Evolutionary conservation across 2,888 invertebrate species (phyloP), one percentile per base, ranked within the genome.

Genomic region (Meandrusa payeni): DNA sequence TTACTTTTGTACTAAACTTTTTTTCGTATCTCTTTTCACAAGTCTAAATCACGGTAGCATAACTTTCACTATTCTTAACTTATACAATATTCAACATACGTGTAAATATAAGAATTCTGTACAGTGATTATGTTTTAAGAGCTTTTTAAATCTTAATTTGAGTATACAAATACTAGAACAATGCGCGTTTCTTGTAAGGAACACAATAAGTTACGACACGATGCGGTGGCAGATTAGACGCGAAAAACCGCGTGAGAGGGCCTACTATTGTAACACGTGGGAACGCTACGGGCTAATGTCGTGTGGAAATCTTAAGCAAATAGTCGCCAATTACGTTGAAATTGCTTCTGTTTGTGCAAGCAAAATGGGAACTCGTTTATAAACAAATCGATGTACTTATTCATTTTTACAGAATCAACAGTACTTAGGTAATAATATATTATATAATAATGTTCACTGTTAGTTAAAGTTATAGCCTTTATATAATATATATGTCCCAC

Each of bases 161-260:
- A 22, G 9, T 28, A 15, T 28, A 36, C 12, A 28, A 41, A 26
- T 50, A 59, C 54, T 51, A 43, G 51, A 75, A 75, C 78, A 74
- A 76, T 74, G 59, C 56, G 46, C 17, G 39, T 59, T 65, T 60
- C 62, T 59, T 59, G 55, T 55, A 48, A 41, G 50, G 49, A 49
- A 59, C 51, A 74, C 80, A 78, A 75, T 75, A 62, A 61, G 69
- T 85, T 83, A 81, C 80, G 76, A 81, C 74, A 85, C 63, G 19
- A 27, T 45, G 47, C 52, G 48, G 60, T 66, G 69, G 69, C 66
- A 73, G 75, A 80, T 81, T 80, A 75, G 69, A 59, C 64, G 68
- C 61, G 69, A 77, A 82, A 83, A 80, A 76, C 68, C 57, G 59
- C 50, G 48, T 55, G 44, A 44, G 44, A 44, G 38, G 23, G 33